Evolutionary conservation across 2,888 invertebrate species (phyloP), one percentile per base, ranked within the genome.

Genomic region (Brassicogethes aeneus): DNA sequence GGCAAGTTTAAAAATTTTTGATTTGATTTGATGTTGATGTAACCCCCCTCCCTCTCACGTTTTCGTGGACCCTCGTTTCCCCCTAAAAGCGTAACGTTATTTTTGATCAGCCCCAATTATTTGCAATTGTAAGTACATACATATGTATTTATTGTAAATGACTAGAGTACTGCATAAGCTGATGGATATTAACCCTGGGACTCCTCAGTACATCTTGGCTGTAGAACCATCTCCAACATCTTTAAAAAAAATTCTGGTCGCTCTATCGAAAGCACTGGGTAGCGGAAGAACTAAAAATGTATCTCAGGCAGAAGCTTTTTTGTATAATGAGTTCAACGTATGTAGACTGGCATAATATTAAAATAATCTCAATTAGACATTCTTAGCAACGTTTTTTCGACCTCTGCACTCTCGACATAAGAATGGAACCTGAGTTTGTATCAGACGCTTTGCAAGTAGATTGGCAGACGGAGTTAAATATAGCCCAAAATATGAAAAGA

Each of bases 311-410:
- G 78, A 82, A 50, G 75, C 77, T 1, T 73, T 79, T 53, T 60
- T 74, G 35, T 69, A 75, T 46, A 68, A 72, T 17, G 74, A 75
- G 53, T 69, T 73, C 30, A 66, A 65, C 36, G 68, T 68, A 59
- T 33, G 14, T 16, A 40, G 57, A 64, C 7, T 53, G n/a, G n/a
- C n/a, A n/a, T n/a, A n/a, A n/a, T n/a, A n/a, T n/a, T n/a, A n/a
- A n/a, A n/a, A n/a, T n/a, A n/a, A n/a, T n/a, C n/a, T n/a, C n/a
- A n/a, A n/a, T n/a, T n/a, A n/a, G n/a, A n/a, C n/a, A n/a, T n/a
- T n/a, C n/a, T n/a, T n/a, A 78, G 78, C 78, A 79, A 73, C 63
- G 66, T 50, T 64, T 69, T 40, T 77, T 67, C 49, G 79, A 81
- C 49, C 61, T 70, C 42, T 68, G 75, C 57, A 76, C 73, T 1